A percentile compares a stretch with the other conserved stretches of the same genome.
Conservation (phyloP, 2,113 vertebrate species). For the Heterotis niloticus region DNA sequence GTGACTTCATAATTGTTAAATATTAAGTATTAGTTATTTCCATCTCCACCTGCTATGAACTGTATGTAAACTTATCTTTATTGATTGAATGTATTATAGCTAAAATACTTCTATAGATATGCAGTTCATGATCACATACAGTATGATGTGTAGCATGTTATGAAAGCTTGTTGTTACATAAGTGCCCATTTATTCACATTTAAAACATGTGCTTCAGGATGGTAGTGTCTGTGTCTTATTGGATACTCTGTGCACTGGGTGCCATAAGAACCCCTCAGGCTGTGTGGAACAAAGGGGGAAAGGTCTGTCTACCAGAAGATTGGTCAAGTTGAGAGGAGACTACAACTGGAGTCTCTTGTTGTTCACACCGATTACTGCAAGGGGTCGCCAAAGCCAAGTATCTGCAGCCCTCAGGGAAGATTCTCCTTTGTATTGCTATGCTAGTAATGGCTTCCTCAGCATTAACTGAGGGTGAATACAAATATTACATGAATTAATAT, state of each 20-base stretch:
- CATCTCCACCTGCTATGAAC: too few species aligned
- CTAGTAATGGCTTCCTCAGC: slow-evolving; percentile 73
- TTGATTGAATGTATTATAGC: neutral
- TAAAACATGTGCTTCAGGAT: neutral
- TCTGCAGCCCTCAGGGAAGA: slow-evolving; percentile 81
- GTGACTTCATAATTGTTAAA: too few species aligned
- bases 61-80: neutral
- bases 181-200: too few species aligned
- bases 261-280: neutral
- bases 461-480: slow-evolving; percentile 71
- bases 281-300: neutral
- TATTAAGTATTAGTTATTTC: too few species aligned
- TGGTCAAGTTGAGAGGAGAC: slow-evolving; percentile 27
- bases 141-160: neutral
- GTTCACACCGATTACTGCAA: slow-evolving; percentile 46
- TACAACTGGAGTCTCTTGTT: slow-evolving; percentile 34
- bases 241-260: neutral
- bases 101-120: neutral
- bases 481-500: slow-evolving; percentile 73
- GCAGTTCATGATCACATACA: neutral
- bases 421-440: slow-evolving; percentile 71
- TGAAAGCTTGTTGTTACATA: neutral
- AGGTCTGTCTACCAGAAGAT: slow-evolving; percentile 15
- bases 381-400: slow-evolving; percentile 44
- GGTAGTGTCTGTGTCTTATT: neutral